Evolutionary conservation across 2,888 invertebrate species (phyloP).

Genomic region (Drosophila merina): DNA sequence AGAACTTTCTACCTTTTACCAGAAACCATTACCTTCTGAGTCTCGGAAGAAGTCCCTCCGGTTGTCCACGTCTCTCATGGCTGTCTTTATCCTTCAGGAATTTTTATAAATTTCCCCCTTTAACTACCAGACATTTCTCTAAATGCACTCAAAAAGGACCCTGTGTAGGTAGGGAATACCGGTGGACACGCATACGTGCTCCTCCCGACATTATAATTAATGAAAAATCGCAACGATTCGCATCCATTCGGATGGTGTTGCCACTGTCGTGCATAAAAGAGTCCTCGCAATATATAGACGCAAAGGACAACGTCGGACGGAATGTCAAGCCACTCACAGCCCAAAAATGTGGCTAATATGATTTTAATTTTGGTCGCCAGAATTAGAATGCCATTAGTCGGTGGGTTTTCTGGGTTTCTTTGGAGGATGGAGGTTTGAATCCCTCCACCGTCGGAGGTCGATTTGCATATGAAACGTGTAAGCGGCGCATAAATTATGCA

Average conservation of each 20-base stretch:
- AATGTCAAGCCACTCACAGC: slow-evolving; percentile 8
- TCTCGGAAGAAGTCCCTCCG: no score
- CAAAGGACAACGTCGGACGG: not conserved
- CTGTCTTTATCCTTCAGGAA: no score
- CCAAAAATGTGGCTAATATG: slow-evolving; percentile 57
- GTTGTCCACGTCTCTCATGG: no score
- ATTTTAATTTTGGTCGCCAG: slow-evolving; percentile 74
- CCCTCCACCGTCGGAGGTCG: not conserved
- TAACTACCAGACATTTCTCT: not conserved
- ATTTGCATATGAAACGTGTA: slow-evolving; percentile 33
- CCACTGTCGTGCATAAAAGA: slow-evolving; percentile 24
- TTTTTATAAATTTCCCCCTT: no score
- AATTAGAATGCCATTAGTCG: slow-evolving; percentile 71
- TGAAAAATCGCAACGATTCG: slow-evolving; percentile 70
- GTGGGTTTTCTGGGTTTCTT: slow-evolving; percentile 39
- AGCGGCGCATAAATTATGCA: slow-evolving; percentile 38
- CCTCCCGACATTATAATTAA: slow-evolving; percentile 74
- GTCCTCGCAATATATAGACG: slow-evolving; percentile 19
- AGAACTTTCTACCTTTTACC: no score
- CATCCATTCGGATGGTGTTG: slow-evolving; percentile 55
- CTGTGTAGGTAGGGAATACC: slow-evolving; percentile 9
- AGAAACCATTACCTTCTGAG: no score
- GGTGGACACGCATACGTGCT: slow-evolving; percentile 17
- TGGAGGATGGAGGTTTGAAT: slow-evolving; percentile 7
- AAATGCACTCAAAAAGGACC: slow-evolving; percentile 7